These are phyloP conservation scores for Heloderma charlesbogerti DNA, from an alignment of 2,113 vertebrate species.

Conservation along the genomic window DNA sequence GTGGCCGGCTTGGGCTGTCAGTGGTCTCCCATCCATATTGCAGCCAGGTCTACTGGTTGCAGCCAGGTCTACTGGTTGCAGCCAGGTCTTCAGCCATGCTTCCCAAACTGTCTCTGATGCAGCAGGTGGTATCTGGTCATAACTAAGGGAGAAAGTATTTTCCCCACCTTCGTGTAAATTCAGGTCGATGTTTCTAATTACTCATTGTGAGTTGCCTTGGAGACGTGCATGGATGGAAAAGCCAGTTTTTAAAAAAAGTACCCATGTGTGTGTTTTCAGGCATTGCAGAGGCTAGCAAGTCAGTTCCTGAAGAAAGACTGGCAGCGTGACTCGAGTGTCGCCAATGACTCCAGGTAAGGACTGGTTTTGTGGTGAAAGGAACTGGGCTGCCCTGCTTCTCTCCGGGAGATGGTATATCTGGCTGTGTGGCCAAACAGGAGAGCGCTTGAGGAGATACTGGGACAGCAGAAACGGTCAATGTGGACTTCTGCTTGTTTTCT, in stretches of 20 bases:
- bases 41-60: not conserved
- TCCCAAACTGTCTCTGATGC: not conserved
- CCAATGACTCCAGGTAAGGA: constrained; percentile 69
- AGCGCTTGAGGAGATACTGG: not conserved
- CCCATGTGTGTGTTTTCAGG: constrained; percentile 65
- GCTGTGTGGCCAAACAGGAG: not conserved
- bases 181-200: not conserved
- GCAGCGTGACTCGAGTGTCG: constrained; percentile 81
- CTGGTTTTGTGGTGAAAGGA: not conserved
- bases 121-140: not conserved
- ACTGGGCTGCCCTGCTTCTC: not conserved
- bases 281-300: constrained; percentile 86
- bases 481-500: not conserved
- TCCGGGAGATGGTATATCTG: not conserved
- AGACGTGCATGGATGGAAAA: not conserved
- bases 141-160: not conserved
- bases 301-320: constrained; percentile 90
- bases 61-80: not conserved
- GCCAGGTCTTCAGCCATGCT: not conserved
- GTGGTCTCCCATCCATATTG: not conserved
- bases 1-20: too few species aligned
- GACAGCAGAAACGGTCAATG: too few species aligned
- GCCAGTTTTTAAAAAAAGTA: not conserved
- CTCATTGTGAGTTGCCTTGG: not conserved
- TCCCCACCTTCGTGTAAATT: too few species aligned